Evolutionary conservation across 2,113 vertebrate genomes (phyloP).

Genomic region (Pardalotus punctatus): DNA sequence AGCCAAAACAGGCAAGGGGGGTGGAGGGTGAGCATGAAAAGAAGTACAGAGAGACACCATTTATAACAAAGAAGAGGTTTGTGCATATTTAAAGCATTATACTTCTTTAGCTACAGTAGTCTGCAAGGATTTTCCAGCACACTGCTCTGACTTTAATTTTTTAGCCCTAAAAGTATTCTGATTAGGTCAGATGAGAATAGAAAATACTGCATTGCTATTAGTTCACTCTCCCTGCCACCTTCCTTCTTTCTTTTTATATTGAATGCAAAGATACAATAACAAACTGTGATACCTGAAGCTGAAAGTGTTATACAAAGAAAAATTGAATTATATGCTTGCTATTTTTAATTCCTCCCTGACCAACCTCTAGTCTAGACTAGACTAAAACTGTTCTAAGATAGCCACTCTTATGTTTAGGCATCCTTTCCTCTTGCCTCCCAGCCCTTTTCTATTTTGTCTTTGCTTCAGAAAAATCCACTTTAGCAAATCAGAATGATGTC

Average conservation of each 20-base stretch:
- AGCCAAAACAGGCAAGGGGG: neutral
- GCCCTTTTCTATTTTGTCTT: neutral
- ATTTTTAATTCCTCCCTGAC: neutral
- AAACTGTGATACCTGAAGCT: neutral
- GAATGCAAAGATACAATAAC: neutral
- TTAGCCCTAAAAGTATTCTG: neutral
- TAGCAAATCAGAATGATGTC: neutral
- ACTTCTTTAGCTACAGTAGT: neutral
- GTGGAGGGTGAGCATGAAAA: fast-evolving
- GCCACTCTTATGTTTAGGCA: fast-evolving
- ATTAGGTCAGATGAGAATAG: neutral
- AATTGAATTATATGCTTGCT: neutral
- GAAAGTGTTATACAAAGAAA: neutral
- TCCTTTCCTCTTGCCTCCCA: neutral
- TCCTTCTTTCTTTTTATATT: neutral
- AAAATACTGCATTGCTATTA: neutral
- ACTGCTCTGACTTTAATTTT: neutral
- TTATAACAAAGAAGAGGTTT: neutral
- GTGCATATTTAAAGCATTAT: neutral
- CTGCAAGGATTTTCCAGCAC: neutral
- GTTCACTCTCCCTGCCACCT: neutral
- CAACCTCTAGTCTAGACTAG: neutral
- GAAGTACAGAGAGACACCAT: neutral
- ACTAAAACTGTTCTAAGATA: neutral
- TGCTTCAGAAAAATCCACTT: neutral